Evolutionary conservation across 2,113 vertebrate genomes (phyloP), one percentile per base, ranked within the genome.

Genomic region (Menidia beryllina): DNA sequence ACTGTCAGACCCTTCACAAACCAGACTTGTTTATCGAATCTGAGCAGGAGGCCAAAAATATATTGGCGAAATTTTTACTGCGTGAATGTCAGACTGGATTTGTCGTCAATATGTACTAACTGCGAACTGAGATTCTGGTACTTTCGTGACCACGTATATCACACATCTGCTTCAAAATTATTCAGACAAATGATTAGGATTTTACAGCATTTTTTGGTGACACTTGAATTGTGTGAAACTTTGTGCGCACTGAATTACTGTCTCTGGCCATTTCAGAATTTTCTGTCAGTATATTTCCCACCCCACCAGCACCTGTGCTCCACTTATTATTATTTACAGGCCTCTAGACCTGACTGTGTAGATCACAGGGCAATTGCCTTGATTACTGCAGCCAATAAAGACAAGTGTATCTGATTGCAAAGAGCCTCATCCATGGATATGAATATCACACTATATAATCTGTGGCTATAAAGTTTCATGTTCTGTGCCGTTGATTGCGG

Each of bases 341-440:
- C 41, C 66, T 26, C 15, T 47, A 27, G 14, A 51, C 23, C 54
- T 41, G 52, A 73, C 53, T 36, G 30, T 13, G 47, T 54, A 25
- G 62, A 52, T 69, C 58, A 24, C 55, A 23, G 20, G 4, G 65
- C 41, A 77, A 65, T 7, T 48, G 27, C 4, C 65, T 30, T 81
- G 84, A 86, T 81, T 83, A 51, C 69, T 71, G 38, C 48, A 72
- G 70, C 72, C 55, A 54, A 4, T 41, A 41, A 62, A 25, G 55
- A 83, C 80, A 83, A 82, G 72, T 23, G 15, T 7, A 54, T 0
- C 27, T 83, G 81, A 86, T 90, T 86, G 79, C 69, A 49, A 38
- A 43, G 69, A 77, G 68, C 51, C 39, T 74, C 41, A 15, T 27
- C 26, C 25, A 7, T 69, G 76, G 74, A 78, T 75, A 51, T 20